These are phyloP conservation scores for Danionella dracula DNA, from an alignment of 2,797 vertebrate species.

Conservation along the genomic window DNA sequence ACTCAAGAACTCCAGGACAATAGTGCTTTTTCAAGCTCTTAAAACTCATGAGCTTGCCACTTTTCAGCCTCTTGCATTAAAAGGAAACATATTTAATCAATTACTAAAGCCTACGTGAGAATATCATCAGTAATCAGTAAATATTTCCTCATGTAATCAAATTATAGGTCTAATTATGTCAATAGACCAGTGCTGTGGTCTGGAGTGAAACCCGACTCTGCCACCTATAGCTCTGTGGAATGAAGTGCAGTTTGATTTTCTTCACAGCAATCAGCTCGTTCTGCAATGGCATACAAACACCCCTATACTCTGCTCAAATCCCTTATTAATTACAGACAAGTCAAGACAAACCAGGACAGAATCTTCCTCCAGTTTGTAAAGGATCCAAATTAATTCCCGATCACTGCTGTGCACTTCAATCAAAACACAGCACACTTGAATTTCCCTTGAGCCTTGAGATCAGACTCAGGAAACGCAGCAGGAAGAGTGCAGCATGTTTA, in stretches of 20 bases:
- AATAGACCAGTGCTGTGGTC: background rate
- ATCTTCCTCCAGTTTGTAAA: background rate
- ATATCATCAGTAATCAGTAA: constrained; percentile 9
- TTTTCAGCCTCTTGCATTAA: too few relatives aligned
- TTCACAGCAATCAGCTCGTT: too few relatives aligned
- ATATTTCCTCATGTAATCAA: constrained; percentile 19
- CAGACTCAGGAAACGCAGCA: constrained; percentile 8
- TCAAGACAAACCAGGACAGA: background rate
- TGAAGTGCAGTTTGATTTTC: too few relatives aligned
- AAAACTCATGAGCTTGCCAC: too few relatives aligned
- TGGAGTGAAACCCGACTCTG: background rate
- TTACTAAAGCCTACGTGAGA: background rate
- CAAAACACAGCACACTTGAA: background rate
- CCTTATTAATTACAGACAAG: constrained; percentile 16
- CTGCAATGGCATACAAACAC: too few relatives aligned
- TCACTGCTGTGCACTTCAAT: background rate
- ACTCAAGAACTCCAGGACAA: too few relatives aligned
- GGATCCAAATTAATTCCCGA: constrained; percentile 5
- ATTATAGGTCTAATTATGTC: constrained; percentile 11
- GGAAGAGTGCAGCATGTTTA: background rate
- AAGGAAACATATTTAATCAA: background rate
- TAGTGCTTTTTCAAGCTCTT: too few relatives aligned
- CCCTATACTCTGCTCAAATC: background rate
- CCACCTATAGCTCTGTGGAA: background rate
- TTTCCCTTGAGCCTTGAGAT: background rate